phyloP scores from a whole-genome alignment of 2,797 vertebrate genomes.

The Pangasius larnaudii region DNA sequence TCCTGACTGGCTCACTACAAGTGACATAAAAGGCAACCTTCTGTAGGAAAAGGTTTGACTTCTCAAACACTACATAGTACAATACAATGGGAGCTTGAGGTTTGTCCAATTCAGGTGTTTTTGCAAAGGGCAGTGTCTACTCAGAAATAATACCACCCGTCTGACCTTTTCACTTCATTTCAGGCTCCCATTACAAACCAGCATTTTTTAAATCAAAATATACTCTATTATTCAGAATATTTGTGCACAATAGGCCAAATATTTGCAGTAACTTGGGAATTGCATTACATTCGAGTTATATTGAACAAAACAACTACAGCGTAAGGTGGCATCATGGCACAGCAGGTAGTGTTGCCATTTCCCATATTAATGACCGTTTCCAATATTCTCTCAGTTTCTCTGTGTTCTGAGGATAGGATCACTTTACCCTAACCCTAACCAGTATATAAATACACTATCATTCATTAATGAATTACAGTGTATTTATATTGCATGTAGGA shows the following conservation, averaged over 20 bases:
- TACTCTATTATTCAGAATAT: neutral
- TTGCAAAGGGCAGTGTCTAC: slow-evolving; percentile 6
- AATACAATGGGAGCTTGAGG: neutral
- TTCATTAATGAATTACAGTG: neutral
- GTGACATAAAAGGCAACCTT: slow-evolving; percentile 6
- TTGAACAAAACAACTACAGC: neutral
- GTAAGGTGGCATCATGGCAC: neutral
- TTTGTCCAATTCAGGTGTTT: neutral
- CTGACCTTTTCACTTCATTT: slow-evolving; percentile 12
- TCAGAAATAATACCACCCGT: neutral
- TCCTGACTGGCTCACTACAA: neutral
- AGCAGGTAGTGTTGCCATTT: neutral
- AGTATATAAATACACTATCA: too few relatives aligned
- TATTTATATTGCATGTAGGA: neutral
- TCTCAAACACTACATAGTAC: neutral
- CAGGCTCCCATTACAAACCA: neutral
- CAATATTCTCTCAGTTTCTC: neutral
- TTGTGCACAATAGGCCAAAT: neutral
- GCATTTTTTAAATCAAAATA: neutral
- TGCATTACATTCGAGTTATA: neutral
- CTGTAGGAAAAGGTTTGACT: neutral
- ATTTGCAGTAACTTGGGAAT: neutral
- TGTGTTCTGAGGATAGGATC: neutral
- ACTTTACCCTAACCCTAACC: neutral
- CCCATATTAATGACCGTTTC: neutral